Conservation (phyloP, 2,797 vertebrate genomes). For the Gastrophryne carolinensis region DNA sequence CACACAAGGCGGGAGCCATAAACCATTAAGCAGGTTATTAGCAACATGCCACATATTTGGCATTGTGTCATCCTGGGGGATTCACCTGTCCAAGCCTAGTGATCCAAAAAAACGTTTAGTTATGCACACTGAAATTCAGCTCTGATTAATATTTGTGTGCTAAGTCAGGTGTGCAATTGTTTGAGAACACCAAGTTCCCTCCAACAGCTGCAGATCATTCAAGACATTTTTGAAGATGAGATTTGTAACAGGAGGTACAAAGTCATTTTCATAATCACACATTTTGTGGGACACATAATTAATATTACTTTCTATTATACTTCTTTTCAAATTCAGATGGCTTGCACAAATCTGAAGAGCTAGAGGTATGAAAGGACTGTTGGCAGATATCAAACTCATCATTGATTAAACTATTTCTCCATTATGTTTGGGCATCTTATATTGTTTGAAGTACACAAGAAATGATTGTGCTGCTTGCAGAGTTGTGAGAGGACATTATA, state of each 20-base stretch:
- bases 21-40: too few species aligned
- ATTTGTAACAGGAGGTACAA: background rate
- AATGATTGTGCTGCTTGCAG: too few species aligned
- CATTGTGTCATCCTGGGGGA: too few species aligned
- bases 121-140: background rate
- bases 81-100: too few species aligned
- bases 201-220: background rate
- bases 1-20: too few species aligned
- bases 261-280: too few species aligned
- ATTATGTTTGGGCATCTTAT: too few species aligned
- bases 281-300: background rate
- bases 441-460: too few species aligned
- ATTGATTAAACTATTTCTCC: too few species aligned
- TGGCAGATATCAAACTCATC: background rate
- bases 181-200: background rate
- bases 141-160: background rate
- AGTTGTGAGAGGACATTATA: too few species aligned
- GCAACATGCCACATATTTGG: too few species aligned
- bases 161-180: background rate
- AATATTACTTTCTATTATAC: background rate
- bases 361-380: background rate
- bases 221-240: background rate
- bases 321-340: background rate
- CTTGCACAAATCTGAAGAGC: background rate
- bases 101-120: background rate